Base-by-base conservation (phyloP, 2,113 vertebrate genomes). In the Carassius auratus region DNA sequence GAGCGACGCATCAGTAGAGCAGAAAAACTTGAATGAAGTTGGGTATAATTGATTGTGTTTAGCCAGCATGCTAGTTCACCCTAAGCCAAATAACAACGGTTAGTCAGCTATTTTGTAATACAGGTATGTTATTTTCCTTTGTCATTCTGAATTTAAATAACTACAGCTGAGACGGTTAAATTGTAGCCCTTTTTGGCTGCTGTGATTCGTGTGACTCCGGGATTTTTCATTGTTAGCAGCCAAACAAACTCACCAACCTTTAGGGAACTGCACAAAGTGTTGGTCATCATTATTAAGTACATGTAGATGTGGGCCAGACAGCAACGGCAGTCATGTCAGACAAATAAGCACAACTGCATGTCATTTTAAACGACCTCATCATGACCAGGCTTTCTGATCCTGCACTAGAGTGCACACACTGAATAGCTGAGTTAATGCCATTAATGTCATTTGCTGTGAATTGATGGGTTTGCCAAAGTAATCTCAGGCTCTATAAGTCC, bases 31-130 rank as follows among this genome's bases (percentile, higher is more conserved):
- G 23, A 73, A 13, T 76, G 23, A 64, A 13, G 36, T 38, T 38
- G 5, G 5, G 3, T 23, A 8, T 26, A 10, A 38, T 36, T 10
- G 14, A 30, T 74, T 86, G 69, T 69, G 26, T 52, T 61, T 66
- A 19, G 86, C 74, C 88, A 87, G 85, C 84, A 74, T 78, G 83
- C 83, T 89, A 84, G 75, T 36, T 84, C 36, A 64, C 80, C 74
- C 84, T 86, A 90, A 89, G 89, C 55, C 76, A 82, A 82, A 64
- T 64, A 82, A 69, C 64, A 82, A 66, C 78, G 38, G 77, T 30
- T 75, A 81, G 76, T 68, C 71, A 86, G 76, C 12, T 84, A 85
- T 86, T 88, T 66, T 14, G 38, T 8, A 45, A 30, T 26, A 23
- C 61, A 76, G 50, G 48, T 84, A 23, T 68, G 78, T 30, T 81